phyloP scores from a whole-genome alignment of 2,797 vertebrate species.

The Fistularia tabacaria region DNA sequence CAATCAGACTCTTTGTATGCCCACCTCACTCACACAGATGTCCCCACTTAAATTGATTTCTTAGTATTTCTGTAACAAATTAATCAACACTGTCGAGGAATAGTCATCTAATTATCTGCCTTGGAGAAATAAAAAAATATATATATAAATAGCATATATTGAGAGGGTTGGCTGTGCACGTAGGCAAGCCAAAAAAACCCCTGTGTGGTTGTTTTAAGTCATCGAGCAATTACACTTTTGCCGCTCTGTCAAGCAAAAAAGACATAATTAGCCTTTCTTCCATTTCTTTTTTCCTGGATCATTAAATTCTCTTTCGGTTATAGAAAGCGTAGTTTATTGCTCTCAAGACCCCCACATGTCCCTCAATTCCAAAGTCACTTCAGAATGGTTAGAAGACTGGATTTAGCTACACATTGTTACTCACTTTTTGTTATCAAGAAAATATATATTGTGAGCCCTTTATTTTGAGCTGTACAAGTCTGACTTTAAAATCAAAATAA shows the following conservation, averaged over 20 bases:
- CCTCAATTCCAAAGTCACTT: constrained; percentile 20
- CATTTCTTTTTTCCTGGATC: constrained; percentile 42
- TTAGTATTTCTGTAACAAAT: too few species aligned
- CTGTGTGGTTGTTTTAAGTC: constrained; percentile 47
- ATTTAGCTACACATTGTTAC: too few species aligned
- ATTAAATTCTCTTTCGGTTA: constrained; percentile 59
- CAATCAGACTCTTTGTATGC: too few species aligned
- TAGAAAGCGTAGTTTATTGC: constrained; percentile 53
- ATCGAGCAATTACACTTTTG: constrained; percentile 40
- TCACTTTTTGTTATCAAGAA: background rate
- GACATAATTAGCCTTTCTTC: constrained; percentile 34
- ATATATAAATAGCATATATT: constrained; percentile 8
- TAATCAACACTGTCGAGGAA: too few species aligned
- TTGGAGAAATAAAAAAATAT: constrained; percentile 17
- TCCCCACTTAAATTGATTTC: too few species aligned
- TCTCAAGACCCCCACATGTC: constrained; percentile 30
- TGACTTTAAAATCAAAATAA: too few species aligned
- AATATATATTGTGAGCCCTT: background rate
- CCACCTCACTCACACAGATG: too few species aligned
- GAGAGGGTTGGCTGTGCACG: constrained; percentile 12
- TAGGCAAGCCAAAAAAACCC: constrained; percentile 29
- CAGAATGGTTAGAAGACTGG: background rate
- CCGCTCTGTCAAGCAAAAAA: constrained; percentile 38
- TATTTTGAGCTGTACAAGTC: too few species aligned
- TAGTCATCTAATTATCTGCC: constrained; percentile 23